phyloP scores from a whole-genome alignment of 2,888 invertebrate genomes.

The Calameuta idolon region DNA sequence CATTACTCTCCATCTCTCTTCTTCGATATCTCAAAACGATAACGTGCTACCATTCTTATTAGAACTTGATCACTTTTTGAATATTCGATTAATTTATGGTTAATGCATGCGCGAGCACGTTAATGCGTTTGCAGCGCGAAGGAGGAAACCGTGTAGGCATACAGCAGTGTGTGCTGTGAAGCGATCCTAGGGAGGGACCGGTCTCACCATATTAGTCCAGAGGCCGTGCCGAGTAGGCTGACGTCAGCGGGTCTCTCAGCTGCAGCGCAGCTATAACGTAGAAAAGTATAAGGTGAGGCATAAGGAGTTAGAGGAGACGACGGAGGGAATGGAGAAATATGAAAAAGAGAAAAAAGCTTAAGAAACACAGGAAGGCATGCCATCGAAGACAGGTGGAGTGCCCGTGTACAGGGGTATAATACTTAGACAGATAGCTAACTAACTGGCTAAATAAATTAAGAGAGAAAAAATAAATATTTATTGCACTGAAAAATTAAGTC shows the following conservation, averaged over 20 bases:
- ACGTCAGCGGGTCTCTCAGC: conserved; percentile 30
- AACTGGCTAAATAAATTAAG: background rate
- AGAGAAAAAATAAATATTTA: background rate
- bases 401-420: background rate
- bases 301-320: background rate
- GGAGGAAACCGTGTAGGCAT: background rate
- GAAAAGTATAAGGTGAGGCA: background rate
- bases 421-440: background rate
- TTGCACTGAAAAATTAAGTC: background rate
- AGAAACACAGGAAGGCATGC: background rate
- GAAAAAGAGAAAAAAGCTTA: background rate
- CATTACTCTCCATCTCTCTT: background rate
- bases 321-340: background rate
- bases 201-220: conserved; percentile 53
- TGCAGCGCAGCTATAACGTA: background rate
- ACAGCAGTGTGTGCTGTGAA: background rate
- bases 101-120: background rate
- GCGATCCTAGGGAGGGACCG: conserved; percentile 35
- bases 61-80: background rate
- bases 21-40: background rate
- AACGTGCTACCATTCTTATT: background rate
- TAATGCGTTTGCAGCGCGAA: background rate
- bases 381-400: background rate
- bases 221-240: conserved; percentile 36
- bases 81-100: background rate